These are phyloP conservation scores for Tuta absoluta DNA, from an alignment of 2,888 invertebrate genomes.

Conservation along the genomic window DNA sequence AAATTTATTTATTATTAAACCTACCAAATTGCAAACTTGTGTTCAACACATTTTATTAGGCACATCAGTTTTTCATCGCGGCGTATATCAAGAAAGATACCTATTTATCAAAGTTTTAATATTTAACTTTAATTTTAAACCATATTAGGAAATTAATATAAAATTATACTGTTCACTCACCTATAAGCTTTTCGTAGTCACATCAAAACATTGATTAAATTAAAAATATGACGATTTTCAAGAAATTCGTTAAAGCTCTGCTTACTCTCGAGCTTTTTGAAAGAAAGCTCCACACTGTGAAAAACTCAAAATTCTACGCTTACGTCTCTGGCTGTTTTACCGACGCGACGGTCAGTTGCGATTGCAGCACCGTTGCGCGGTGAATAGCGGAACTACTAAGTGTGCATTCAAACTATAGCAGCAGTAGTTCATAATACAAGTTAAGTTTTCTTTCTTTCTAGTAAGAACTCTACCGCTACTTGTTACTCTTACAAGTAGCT, in stretches of 20 bases:
- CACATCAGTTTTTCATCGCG: constrained; percentile 4
- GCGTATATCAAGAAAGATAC: neutral
- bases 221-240: neutral
- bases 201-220: neutral
- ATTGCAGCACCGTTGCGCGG: constrained; percentile 54
- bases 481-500: too few species aligned
- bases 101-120: neutral
- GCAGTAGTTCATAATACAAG: neutral
- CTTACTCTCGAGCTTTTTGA: constrained; percentile 47
- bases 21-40: neutral
- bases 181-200: neutral
- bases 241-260: constrained; percentile 29
- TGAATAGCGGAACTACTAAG: constrained; percentile 45
- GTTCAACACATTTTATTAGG: constrained; percentile 7
- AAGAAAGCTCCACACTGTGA: constrained; percentile 35
- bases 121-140: neutral
- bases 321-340: constrained; percentile 46
- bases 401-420: neutral
- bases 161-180: neutral
- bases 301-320: constrained; percentile 26
- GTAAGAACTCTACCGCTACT: too few species aligned
- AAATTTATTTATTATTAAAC: neutral
- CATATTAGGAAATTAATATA: neutral
- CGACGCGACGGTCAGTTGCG: constrained; percentile 33
- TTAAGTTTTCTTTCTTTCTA: neutral